Evolutionary conservation across 53 echinoderm and acorn worm genomes (phyloP).

Genomic region (Paracentrotus lividus): DNA sequence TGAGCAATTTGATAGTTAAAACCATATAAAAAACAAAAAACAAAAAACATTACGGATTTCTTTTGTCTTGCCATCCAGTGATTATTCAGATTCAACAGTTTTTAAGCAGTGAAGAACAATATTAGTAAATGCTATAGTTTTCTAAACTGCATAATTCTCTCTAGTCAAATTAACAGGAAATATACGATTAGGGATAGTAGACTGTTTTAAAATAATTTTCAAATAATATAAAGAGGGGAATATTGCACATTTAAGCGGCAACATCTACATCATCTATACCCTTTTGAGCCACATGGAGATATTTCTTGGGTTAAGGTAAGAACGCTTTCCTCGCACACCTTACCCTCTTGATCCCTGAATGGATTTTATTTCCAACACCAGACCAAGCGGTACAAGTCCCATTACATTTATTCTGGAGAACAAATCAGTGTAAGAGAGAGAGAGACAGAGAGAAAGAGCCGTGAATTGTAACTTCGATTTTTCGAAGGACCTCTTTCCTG

Average conservation of each 20-base stretch:
- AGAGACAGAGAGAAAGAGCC: background rate
- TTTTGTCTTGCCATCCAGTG: too few relatives aligned
- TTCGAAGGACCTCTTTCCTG: constrained; percentile 35
- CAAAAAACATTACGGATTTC: background rate
- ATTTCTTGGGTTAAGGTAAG: background rate
- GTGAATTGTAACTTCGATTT: constrained; percentile 53
- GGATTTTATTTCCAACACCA: background rate
- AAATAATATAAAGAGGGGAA: too few relatives aligned
- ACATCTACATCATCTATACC: background rate
- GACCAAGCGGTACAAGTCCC: background rate
- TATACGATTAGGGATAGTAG: too few relatives aligned
- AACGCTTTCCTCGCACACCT: background rate
- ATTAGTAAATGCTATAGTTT: too few relatives aligned
- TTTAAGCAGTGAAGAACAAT: too few relatives aligned
- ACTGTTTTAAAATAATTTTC: too few relatives aligned
- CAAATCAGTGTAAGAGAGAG: background rate
- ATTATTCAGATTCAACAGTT: too few relatives aligned
- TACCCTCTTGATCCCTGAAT: background rate
- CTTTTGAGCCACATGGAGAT: background rate
- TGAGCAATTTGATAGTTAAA: background rate
- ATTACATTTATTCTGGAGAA: background rate
- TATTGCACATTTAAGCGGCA: too few relatives aligned
- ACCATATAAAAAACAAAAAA: background rate
- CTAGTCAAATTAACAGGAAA: too few relatives aligned
- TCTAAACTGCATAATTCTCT: too few relatives aligned